phyloP scores from a whole-genome alignment of 2,113 vertebrate species.

The Rhynchopsitta pachyrhyncha region DNA sequence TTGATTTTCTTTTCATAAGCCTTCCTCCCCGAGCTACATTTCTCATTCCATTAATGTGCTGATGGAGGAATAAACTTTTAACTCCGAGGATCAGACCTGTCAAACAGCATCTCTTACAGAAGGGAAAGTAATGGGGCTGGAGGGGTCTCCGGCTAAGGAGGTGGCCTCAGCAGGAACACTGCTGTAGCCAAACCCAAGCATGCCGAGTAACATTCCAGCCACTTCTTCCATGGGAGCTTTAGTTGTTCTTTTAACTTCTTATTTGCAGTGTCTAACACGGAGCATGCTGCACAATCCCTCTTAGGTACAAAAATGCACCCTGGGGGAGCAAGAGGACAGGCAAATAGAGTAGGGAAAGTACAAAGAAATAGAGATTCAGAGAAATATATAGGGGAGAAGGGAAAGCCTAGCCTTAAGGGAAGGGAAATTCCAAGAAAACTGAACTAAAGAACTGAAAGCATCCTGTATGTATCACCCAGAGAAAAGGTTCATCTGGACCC shows the following conservation, averaged over 20 bases:
- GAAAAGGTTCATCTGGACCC: not conserved
- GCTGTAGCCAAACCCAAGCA: not conserved
- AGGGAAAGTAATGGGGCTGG: not conserved
- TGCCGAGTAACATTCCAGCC: not conserved
- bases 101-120: not conserved
- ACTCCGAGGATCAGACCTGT: conserved; percentile 23
- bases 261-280: not conserved
- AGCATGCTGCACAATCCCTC: not conserved
- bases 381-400: rapidly evolving
- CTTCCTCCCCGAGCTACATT: not conserved
- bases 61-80: conserved; percentile 55
- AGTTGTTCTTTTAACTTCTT: not conserved
- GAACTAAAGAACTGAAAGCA: not conserved
- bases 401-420: not conserved
- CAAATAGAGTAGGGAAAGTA: rapidly evolving
- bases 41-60: conserved; percentile 35
- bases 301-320: not conserved
- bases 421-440: not conserved
- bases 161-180: rapidly evolving
- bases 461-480: not conserved
- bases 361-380: not conserved
- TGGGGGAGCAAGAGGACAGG: not conserved
- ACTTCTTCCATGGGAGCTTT: not conserved
- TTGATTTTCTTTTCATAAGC: conserved; percentile 34
- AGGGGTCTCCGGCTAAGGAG: not conserved